These are phyloP conservation scores for Helogale parvula DNA, from an alignment of 2,113 vertebrate species.

Conservation along the genomic window DNA sequence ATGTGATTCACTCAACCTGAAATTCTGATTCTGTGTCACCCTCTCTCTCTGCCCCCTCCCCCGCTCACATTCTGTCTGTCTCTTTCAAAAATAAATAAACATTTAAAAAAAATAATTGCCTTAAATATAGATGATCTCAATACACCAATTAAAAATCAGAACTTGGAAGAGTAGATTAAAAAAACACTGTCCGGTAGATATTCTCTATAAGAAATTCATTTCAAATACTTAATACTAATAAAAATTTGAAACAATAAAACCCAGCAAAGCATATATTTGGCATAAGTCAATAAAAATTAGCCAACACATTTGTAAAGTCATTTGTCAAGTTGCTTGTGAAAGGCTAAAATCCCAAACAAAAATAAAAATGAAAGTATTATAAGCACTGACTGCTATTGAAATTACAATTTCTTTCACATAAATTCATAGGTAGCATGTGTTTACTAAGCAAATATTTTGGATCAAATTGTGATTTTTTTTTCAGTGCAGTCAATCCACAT, in stretches of 20 bases:
- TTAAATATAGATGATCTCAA: not conserved
- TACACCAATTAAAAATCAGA: not conserved
- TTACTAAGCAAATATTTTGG: not conserved
- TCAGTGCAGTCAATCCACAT: not conserved
- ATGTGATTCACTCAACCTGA: not conserved
- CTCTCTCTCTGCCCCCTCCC: too few species aligned
- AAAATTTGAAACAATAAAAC: not conserved
- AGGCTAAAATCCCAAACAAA: constrained; percentile 27
- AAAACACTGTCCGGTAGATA: not conserved
- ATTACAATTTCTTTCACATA: not conserved
- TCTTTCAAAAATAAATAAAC: too few species aligned
- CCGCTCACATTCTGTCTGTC: too few species aligned
- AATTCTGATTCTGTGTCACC: not conserved
- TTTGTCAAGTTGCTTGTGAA: constrained; percentile 5
- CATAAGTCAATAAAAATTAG: not conserved
- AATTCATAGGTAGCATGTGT: not conserved
- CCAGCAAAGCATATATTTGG: not conserved
- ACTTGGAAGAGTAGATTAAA: not conserved
- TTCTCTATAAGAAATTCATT: not conserved
- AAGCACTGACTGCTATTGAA: not conserved
- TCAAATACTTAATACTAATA: not conserved
- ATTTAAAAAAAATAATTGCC: not conserved
- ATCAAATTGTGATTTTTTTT: not conserved
- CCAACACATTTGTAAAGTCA: not conserved
- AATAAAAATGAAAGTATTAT: not conserved